Percentiles rank a stretch among this genome's conserved stretches.
phyloP scores from a whole-genome alignment of 2,888 invertebrate genomes.

The Leptopilina drosophilae region DNA sequence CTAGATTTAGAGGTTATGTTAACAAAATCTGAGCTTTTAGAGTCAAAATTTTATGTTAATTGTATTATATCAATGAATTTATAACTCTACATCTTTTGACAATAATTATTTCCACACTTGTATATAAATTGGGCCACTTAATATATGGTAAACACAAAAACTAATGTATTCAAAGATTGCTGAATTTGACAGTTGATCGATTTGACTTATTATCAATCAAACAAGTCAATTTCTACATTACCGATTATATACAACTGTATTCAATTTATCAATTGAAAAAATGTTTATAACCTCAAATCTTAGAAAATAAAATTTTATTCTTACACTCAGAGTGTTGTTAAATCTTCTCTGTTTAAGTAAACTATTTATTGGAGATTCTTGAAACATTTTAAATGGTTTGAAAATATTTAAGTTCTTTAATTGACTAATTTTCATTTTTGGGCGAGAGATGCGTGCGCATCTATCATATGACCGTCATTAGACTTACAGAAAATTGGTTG shows the following conservation, averaged over 20 bases:
- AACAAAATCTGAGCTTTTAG: background rate
- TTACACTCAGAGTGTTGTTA: background rate
- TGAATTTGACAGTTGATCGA: slow-evolving; percentile 20
- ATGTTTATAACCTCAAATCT: slow-evolving; percentile 7
- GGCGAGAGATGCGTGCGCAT: slow-evolving; percentile 56
- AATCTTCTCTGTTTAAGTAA: background rate
- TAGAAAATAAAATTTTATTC: background rate
- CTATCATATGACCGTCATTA: slow-evolving; percentile 62
- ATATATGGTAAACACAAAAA: background rate
- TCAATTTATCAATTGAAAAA: background rate
- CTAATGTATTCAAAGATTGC: background rate
- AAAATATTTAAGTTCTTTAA: background rate
- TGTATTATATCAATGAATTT: background rate
- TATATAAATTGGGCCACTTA: background rate
- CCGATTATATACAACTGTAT: background rate
- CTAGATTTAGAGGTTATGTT: slow-evolving; percentile 24
- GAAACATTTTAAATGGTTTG: background rate
- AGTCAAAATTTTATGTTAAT: background rate
- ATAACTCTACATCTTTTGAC: background rate
- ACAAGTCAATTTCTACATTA: background rate
- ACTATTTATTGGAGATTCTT: background rate
- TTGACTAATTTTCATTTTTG: slow-evolving; percentile 44
- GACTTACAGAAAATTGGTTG: slow-evolving; percentile 49
- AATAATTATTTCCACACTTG: background rate
- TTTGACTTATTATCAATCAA: background rate